Evolutionary conservation across 2,888 invertebrate genomes (phyloP).

Genomic region (Seira musarum): DNA sequence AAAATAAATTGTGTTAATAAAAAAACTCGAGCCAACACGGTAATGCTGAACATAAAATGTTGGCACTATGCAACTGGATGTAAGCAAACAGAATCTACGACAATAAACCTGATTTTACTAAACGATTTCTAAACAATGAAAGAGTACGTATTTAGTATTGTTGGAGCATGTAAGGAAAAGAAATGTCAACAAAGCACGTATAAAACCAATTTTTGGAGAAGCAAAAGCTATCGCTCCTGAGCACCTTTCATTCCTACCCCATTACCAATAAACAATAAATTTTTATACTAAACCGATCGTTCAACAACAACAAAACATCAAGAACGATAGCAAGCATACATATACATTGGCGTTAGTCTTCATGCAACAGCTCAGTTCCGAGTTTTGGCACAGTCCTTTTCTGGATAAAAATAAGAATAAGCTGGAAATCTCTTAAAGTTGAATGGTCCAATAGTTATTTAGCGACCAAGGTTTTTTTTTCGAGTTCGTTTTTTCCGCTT

Average conservation of each 20-base stretch:
- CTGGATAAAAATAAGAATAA: background rate
- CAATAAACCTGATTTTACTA: background rate
- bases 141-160: background rate
- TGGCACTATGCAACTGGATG: no score
- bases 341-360: no score
- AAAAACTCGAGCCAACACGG: no score
- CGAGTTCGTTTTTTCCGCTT: background rate
- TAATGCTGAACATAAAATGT: no score
- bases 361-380: conserved; percentile 1
- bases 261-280: conserved; percentile 10
- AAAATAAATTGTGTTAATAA: no score
- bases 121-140: conserved; percentile 4
- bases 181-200: background rate
- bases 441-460: background rate
- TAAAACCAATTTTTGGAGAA: background rate
- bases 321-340: background rate
- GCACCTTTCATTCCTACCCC: conserved; percentile 6
- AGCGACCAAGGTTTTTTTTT: background rate
- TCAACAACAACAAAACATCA: conserved; percentile 7
- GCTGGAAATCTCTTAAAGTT: background rate
- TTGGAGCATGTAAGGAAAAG: background rate
- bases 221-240: background rate
- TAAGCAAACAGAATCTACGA: no score
- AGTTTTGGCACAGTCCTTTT: background rate
- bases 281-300: conserved; percentile 15